Base-by-base conservation (phyloP, 2,888 invertebrate species). In the Chromoteleia sp. region DNA sequence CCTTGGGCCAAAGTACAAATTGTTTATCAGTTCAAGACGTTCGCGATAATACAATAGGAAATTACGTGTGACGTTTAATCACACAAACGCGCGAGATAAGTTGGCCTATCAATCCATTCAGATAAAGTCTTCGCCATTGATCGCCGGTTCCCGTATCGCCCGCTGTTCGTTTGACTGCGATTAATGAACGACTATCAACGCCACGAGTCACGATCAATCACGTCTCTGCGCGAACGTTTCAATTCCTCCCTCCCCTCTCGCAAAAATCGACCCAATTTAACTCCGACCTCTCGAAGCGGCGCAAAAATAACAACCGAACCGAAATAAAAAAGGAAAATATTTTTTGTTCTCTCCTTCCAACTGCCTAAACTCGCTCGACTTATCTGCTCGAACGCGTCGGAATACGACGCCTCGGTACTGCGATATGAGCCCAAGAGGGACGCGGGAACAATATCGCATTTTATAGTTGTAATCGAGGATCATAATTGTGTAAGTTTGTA, bases 401-500 rank as follows among this genome's bases (percentile, higher is more conserved):
- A n/a, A n/a, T n/a, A n/a, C n/a, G n/a, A n/a, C n/a, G n/a, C n/a
- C n/a, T 48, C 43, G 25, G 76, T 70, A 65, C 73, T 50, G 54
- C 67, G 79, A 79, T 83, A 81, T 70, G 74, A 78, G 39, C 33
- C 54, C 56, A 78, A 79, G 65, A 82, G 82, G 56, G 79, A 63
- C 80, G 83, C 68, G 81, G 78, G n/a, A n/a, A n/a, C n/a, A n/a
- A n/a, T n/a, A n/a, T n/a, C 89, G 88, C 90, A 87, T 91, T 91
- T 91, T 91, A 91, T 90, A 90, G 91, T 91, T 90, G 90, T 89
- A 91, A 90, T 91, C 90, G 90, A 88, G 86, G 88, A 91, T 91
- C 87, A 89, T 91, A 91, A 91, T 91, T 90, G 91, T 87, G 88
- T 88, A 91, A 91, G 91, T 91, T 91, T 91, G 89, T 90, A 89